phyloP scores from a whole-genome alignment of 2,888 invertebrate species.

The Stenurella melanura region DNA sequence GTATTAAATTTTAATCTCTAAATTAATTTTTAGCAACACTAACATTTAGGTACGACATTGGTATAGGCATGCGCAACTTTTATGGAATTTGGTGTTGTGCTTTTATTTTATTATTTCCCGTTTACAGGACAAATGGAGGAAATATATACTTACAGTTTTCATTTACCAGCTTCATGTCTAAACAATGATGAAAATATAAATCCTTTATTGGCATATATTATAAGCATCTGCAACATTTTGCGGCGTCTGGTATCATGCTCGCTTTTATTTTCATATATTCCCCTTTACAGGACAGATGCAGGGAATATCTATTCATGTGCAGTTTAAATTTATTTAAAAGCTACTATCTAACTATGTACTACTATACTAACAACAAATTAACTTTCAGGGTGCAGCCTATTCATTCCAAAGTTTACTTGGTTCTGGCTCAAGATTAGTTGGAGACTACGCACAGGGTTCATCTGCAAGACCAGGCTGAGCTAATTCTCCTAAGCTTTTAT shows the following conservation, averaged over 20 bases:
- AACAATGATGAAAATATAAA: too few species aligned
- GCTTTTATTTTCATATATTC: not conserved
- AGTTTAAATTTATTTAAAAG: too few species aligned
- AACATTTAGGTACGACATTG: not conserved
- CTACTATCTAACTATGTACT: too few species aligned
- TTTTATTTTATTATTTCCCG: constrained; percentile 8
- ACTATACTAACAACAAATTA: constrained; percentile 25
- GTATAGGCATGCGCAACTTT: not conserved
- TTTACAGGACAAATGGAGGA: constrained; percentile 22
- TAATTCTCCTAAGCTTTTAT: not conserved
- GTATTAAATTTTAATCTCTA: not conserved
- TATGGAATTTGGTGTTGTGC: not conserved
- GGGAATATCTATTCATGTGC: not conserved
- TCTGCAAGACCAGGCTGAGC: constrained; percentile 49
- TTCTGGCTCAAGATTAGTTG: constrained; percentile 75
- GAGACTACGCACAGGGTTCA: constrained; percentile 66
- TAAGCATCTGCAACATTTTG: not conserved
- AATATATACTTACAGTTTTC: too few species aligned
- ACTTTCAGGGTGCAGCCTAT: constrained; percentile 82
- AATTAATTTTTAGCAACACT: not conserved
- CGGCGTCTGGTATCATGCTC: not conserved
- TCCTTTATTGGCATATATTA: too few species aligned
- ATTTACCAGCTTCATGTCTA: too few species aligned
- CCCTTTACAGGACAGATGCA: constrained; percentile 13
- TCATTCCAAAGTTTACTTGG: constrained; percentile 81